phyloP scores from a whole-genome alignment of 2,113 vertebrate species.

The Symphodus melops region DNA sequence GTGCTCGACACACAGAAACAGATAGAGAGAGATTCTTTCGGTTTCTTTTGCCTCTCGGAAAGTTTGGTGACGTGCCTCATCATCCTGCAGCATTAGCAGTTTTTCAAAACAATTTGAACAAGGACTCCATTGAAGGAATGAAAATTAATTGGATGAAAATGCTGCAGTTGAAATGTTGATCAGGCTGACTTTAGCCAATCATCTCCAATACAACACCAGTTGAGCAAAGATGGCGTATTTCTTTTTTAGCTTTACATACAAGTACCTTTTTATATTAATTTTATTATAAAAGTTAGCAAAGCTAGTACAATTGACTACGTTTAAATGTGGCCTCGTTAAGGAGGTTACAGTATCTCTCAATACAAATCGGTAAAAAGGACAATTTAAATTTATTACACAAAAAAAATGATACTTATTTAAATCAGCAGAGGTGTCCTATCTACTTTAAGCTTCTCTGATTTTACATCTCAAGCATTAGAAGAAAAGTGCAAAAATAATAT shows the following conservation, averaged over 20 bases:
- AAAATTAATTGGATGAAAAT: background rate
- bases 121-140: background rate
- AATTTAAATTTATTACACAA: too few relatives aligned
- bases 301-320: background rate
- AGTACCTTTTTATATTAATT: too few relatives aligned
- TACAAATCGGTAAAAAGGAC: too few relatives aligned
- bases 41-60: background rate
- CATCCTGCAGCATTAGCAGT: background rate
- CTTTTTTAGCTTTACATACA: constrained; percentile 12
- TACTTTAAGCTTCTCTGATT: too few relatives aligned
- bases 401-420: too few relatives aligned
- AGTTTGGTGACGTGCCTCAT: background rate
- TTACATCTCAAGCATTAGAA: too few relatives aligned
- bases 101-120: background rate
- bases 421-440: too few relatives aligned
- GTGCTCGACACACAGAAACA: constrained; percentile 47
- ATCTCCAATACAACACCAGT: constrained; percentile 14
- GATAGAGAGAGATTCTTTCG: constrained; percentile 17
- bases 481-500: too few relatives aligned
- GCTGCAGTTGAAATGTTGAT: constrained; percentile 6
- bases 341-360: too few relatives aligned
- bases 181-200: constrained; percentile 11
- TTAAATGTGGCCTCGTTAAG: background rate
- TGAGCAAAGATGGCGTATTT: background rate
- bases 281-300: background rate